These are phyloP conservation scores for Pseudorasbora parva DNA, from an alignment of 2,113 vertebrate species.

Conservation along the genomic window DNA sequence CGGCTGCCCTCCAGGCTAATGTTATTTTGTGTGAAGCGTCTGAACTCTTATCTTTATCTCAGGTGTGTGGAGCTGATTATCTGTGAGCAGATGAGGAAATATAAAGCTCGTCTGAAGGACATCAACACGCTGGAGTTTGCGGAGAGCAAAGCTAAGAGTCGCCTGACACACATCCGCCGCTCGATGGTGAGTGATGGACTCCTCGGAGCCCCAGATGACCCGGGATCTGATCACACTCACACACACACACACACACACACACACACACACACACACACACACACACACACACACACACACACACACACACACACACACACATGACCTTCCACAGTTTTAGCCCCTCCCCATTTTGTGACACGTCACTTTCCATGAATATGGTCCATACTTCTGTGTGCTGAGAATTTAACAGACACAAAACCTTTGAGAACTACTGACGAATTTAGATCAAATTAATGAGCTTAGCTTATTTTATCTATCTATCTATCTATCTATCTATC, in stretches of 20 bases:
- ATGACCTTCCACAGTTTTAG: background rate
- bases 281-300: background rate
- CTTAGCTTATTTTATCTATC: too few relatives aligned
- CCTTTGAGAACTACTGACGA: background rate
- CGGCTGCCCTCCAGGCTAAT: too few relatives aligned
- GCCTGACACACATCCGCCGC: slow-evolving; percentile 89
- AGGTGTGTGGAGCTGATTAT: slow-evolving; percentile 96
- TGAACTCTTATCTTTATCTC: background rate
- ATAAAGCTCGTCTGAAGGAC: slow-evolving; percentile 93
- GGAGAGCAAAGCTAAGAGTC: slow-evolving; percentile 94
- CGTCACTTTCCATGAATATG: background rate
- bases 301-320: background rate
- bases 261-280: background rate
- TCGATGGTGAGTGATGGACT: slow-evolving; percentile 88
- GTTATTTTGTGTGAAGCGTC: too few relatives aligned
- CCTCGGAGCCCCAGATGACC: background rate
- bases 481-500: too few relatives aligned
- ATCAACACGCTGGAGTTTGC: slow-evolving; percentile 97
- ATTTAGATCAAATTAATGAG: background rate
- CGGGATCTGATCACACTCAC: background rate
- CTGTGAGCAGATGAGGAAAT: slow-evolving; percentile 97
- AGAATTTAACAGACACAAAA: background rate
- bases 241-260: background rate
- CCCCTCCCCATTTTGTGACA: background rate
- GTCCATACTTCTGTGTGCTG: background rate